Evolutionary conservation across 2,797 vertebrate species (phyloP), one percentile per base, ranked within the genome.

Genomic region (Chrosomus eos): DNA sequence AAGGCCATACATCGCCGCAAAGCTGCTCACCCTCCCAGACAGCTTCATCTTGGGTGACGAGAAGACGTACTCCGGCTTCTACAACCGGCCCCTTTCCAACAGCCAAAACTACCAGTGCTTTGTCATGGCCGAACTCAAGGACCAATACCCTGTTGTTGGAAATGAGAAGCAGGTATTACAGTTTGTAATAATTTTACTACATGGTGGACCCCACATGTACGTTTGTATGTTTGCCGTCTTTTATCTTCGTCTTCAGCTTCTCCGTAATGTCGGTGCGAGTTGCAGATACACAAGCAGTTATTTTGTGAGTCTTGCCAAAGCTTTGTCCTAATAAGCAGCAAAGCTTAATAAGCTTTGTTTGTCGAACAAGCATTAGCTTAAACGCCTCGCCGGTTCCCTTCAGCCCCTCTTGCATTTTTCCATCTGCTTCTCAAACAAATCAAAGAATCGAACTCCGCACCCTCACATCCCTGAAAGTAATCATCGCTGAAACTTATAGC

Each of bases 31-130:
- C 8, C 95, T 99, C 81, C 97, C 97, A 0, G 96, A 97, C 64
- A 92, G 93, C 84, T 99, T 99, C 91, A 96, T 95, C 10, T 92
- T 99, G 23, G 98, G 98, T 0, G 97, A 99, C 2, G 96, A 97
- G 91, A 96, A 95, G 90, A 96, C 86, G 78, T 98, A 99, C 92
- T 93, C 91, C 45, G 96, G 96, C 85, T 99, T 97, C 95, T 94
- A 96, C 92, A 99, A 99, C 93, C 96, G 94, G 81, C 95, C 95
- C 0, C 94, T 99, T 19, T 94, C 93, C 21, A 93, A 95, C 11
- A 95, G 96, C 88, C 93, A 96, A 89, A 95, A 95, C 88, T 98
- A 97, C 87, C 95, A 95, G 87, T 98, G 97, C 93, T 99, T 97
- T 0, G 95, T 99, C 82, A 93, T 99, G 84, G 98, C 97, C 4